Conservation (phyloP, 2,888 invertebrate genomes). For the Chalcosyrphus nemorum region DNA sequence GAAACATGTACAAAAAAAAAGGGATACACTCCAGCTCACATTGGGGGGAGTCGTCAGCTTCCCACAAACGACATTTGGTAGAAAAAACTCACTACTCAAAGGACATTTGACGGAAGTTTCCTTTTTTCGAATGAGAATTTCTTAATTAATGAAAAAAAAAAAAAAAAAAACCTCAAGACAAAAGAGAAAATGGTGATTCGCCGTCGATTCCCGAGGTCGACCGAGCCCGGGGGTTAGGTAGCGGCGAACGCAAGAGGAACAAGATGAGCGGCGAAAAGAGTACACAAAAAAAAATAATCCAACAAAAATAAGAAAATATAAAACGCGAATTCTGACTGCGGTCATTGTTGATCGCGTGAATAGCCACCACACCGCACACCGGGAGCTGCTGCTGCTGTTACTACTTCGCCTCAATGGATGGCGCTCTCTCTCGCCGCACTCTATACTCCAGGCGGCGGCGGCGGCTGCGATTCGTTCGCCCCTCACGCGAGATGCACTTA, state of each 20-base stretch:
- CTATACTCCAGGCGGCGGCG: too few species aligned
- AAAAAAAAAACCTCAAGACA: constrained; percentile 56
- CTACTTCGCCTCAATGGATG: too few species aligned
- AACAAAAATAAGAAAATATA: constrained; percentile 49
- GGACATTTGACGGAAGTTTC: too few species aligned
- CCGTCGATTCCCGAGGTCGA: too few species aligned
- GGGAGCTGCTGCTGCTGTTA: constrained; percentile 4
- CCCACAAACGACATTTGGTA: too few species aligned
- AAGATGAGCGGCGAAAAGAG: constrained; percentile 55
- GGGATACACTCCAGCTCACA: background rate
- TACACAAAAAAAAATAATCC: constrained; percentile 46
- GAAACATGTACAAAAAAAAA: constrained; percentile 34
- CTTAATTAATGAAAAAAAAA: too few species aligned
- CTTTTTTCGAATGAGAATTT: constrained; percentile 23
- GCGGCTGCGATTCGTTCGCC: too few species aligned
- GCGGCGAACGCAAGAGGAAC: too few species aligned
- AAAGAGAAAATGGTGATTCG: constrained; percentile 72
- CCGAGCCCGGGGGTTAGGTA: too few species aligned
- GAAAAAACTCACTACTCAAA: too few species aligned
- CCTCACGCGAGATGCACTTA: constrained; percentile 34
- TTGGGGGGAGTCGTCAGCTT: too few species aligned
- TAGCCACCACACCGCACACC: constrained; percentile 37
- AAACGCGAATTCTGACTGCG: constrained; percentile 35
- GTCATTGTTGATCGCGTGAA: constrained; percentile 65
- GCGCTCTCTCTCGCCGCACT: constrained; percentile 28